These are phyloP conservation scores for Formica exsecta DNA, from an alignment of 1,140 invertebrate species.

Conservation along the genomic window DNA sequence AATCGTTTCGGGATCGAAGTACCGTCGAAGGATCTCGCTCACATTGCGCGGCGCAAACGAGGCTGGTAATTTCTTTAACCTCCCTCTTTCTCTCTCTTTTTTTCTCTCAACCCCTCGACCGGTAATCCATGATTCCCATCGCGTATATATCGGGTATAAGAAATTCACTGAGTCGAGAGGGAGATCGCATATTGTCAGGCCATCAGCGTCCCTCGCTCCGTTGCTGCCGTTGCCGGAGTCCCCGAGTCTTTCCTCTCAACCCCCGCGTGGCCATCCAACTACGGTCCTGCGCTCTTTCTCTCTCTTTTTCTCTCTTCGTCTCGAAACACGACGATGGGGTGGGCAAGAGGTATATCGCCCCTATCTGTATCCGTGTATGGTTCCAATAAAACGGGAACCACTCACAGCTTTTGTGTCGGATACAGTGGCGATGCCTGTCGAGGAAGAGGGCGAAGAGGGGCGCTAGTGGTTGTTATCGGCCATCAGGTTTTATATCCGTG, in stretches of 20 bases:
- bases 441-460: conserved; percentile 63
- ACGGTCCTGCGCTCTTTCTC: conserved; percentile 50
- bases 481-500: conserved; percentile 87
- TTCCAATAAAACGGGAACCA: conserved; percentile 87
- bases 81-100: background rate
- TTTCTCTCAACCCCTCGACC: conserved; percentile 33
- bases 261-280: conserved; percentile 47
- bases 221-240: conserved; percentile 56
- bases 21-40: conserved; percentile 33
- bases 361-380: conserved; percentile 84
- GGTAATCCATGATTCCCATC: conserved; percentile 64
- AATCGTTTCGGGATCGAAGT: background rate
- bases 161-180: conserved; percentile 77
- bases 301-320: conserved; percentile 61
- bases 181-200: conserved; percentile 82
- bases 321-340: conserved; percentile 53
- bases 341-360: conserved; percentile 70
- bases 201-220: conserved; percentile 75
- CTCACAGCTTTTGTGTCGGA: conserved; percentile 86
- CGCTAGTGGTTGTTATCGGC: conserved; percentile 87
- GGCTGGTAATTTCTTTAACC: conserved; percentile 75
- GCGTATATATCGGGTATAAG: conserved; percentile 68
- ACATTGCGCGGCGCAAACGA: conserved; percentile 70
- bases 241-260: conserved; percentile 49
- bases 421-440: conserved; percentile 80